phyloP scores from a whole-genome alignment of 2,888 invertebrate species.

The Geophilus truncorum region DNA sequence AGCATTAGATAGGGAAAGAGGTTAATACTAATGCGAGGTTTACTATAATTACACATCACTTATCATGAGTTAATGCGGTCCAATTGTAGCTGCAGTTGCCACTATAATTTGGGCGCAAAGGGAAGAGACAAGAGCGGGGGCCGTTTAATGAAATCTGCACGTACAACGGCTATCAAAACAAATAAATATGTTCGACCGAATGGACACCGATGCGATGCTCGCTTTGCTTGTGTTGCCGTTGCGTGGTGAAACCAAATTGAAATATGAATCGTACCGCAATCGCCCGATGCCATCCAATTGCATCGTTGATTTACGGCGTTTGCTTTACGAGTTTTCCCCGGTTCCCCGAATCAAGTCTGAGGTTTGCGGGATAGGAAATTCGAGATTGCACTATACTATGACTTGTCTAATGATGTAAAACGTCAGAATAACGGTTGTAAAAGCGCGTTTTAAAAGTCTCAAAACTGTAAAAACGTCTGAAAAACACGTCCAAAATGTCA shows the following conservation, averaged over 20 bases:
- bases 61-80: slow-evolving; percentile 17
- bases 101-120: slow-evolving; percentile 13
- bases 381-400: no score
- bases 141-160: slow-evolving; percentile 20
- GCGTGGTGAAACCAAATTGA: background rate
- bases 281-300: no score
- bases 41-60: slow-evolving; percentile 25
- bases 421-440: no score
- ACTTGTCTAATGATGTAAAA: no score
- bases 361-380: no score
- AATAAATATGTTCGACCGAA: slow-evolving; percentile 9
- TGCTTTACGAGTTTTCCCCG: no score
- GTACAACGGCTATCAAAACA: background rate
- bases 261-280: background rate
- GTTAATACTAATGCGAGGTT: slow-evolving; percentile 24
- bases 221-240: no score
- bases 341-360: no score
- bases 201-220: background rate
- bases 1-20: background rate
- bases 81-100: background rate
- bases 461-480: no score
- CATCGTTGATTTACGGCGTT: no score
- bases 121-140: background rate
- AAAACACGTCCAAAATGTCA: no score
- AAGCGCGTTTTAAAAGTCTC: no score